A percentile compares a stretch with the other conserved stretches of the same genome.
Conservation (phyloP, 2,888 invertebrate genomes). For the Epinotia demarniana region DNA sequence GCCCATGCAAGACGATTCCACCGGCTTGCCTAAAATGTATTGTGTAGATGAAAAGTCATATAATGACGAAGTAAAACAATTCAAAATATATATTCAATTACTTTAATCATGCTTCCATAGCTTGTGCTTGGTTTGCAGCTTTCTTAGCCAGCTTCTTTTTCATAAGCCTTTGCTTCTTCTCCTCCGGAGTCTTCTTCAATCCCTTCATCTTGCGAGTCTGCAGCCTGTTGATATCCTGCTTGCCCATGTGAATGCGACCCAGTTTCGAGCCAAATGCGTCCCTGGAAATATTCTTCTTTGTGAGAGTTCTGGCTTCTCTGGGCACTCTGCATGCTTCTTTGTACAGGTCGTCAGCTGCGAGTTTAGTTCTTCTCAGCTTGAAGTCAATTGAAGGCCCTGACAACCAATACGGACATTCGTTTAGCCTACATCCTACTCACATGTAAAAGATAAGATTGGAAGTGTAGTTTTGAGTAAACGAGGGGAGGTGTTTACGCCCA, state of each 20-base stretch:
- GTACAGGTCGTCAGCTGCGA: slow-evolving; percentile 95
- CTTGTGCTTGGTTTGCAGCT: slow-evolving; percentile 58
- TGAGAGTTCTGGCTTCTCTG: slow-evolving; percentile 89
- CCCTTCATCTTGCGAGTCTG: slow-evolving; percentile 97
- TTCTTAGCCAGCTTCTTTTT: slow-evolving; percentile 79
- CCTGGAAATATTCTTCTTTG: slow-evolving; percentile 95
- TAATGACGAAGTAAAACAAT: slow-evolving; percentile 12
- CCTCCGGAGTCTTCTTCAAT: slow-evolving; percentile 89
- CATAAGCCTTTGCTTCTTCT: slow-evolving; percentile 85
- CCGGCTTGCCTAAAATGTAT: too few species aligned
- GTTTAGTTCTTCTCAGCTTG: slow-evolving; percentile 91
- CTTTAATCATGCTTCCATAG: slow-evolving; percentile 54
- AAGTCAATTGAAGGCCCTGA: slow-evolving; percentile 95
- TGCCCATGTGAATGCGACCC: slow-evolving; percentile 96
- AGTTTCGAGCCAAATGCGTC: slow-evolving; percentile 95
- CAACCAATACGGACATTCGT: slow-evolving; percentile 52
- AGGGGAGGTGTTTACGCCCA: too few species aligned
- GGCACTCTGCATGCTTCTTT: slow-evolving; percentile 93
- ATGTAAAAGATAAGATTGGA: too few species aligned
- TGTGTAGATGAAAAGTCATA: too few species aligned
- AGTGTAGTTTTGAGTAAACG: too few species aligned
- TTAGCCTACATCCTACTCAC: too few species aligned
- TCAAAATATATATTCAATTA: slow-evolving; percentile 9
- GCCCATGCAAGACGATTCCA: too few species aligned
- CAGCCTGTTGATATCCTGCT: slow-evolving; percentile 92